These are phyloP conservation scores for Datnioides undecimradiatus DNA, from an alignment of 2,113 vertebrate genomes.

Conservation along the genomic window DNA sequence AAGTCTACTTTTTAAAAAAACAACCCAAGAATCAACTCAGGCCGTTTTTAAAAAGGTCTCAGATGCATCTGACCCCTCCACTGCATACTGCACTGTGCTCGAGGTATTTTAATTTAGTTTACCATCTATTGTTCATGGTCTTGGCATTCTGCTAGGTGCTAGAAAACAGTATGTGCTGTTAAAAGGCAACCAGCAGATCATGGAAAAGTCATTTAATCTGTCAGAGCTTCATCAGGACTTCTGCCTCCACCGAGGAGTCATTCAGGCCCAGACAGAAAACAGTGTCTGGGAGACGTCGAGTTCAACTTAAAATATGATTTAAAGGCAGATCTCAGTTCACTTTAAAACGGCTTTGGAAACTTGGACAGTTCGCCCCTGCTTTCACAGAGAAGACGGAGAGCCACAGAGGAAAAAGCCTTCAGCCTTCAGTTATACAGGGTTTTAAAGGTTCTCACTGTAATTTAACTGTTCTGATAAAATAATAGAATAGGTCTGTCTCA, in stretches of 20 bases:
- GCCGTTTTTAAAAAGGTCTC: not conserved
- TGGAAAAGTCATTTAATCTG: not conserved
- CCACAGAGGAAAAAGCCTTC: not conserved
- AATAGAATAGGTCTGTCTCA: no score
- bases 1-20: not conserved
- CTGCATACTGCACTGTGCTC: not conserved
- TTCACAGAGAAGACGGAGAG: not conserved
- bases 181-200: not conserved
- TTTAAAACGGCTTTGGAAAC: not conserved
- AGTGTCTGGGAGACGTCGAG: not conserved
- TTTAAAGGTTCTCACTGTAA: no score
- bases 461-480: no score
- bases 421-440: not conserved
- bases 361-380: not conserved
- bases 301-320: not conserved
- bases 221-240: not conserved
- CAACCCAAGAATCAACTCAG: not conserved
- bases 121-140: no score
- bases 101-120: constrained; percentile 9
- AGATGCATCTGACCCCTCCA: not conserved
- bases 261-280: not conserved
- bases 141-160: not conserved
- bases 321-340: not conserved
- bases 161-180: no score
- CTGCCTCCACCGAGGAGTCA: not conserved